Percentiles rank a stretch among this genome's conserved stretches.
phyloP scores from a whole-genome alignment of 2,113 vertebrate genomes.

The Perognathus longimembris region DNA sequence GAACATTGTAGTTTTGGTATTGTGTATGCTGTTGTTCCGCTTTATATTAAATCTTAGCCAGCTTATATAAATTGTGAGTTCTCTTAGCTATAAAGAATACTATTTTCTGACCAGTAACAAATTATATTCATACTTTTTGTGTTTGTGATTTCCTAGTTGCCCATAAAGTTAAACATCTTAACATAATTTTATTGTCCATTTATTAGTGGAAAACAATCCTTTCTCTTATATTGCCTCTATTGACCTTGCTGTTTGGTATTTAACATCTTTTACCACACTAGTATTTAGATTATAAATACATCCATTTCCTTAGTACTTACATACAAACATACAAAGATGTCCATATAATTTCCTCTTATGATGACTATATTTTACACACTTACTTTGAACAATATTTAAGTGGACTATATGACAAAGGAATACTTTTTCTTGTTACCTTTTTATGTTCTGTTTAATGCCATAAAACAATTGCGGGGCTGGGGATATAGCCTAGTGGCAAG shows the following conservation, averaged over 20 bases:
- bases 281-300: background rate
- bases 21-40: background rate
- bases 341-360: conserved; percentile 44
- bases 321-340: background rate
- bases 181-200: conserved; percentile 23
- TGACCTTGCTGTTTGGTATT: background rate
- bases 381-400: background rate
- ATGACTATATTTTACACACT: conserved; percentile 3
- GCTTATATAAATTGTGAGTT: background rate
- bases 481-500: too few species aligned
- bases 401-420: conserved; percentile 15
- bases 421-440: conserved; percentile 56
- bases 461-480: too few species aligned
- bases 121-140: too few species aligned
- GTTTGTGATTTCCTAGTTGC: background rate
- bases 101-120: too few species aligned
- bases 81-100: background rate
- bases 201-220: background rate
- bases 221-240: background rate
- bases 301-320: background rate
- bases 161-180: conserved; percentile 21
- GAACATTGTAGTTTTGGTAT: background rate
- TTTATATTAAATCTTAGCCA: background rate
- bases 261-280: too few species aligned
- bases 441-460: background rate